Base-by-base conservation (phyloP, 2,888 invertebrate species). In the Beris chalybata region DNA sequence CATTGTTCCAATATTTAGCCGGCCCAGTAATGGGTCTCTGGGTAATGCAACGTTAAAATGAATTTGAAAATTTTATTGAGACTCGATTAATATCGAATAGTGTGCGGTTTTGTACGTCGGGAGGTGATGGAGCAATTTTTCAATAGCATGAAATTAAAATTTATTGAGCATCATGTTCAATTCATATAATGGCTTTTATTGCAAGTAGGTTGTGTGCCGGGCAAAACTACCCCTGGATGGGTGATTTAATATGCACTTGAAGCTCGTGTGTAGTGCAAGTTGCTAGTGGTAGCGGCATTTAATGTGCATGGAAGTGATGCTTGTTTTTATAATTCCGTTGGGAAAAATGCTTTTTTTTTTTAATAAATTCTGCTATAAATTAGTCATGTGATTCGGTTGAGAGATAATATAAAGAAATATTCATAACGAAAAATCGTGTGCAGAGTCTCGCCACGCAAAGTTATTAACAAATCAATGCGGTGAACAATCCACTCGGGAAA, bases 41-140 rank as follows among this genome's bases (percentile, higher is more conserved):
- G 61, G 50, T 61, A 61, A 52, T 52, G 13, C 43, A 52, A 50
- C 52, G 45, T 38, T 22, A 38, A 52, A 61, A 61, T 50, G 52
- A 32, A 61, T 61, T 61, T 61, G 15, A 61, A 61, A 50, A n/a
- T 61, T 61, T 61, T 61, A 61, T 61, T 61, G 52, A 52, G 61
- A 61, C 50, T 61, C 61, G 61, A 61, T 61, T 61, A 61, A 61
- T 61, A 61, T 61, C 30, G n/a, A 13, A 38, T 31, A 43, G 38
- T 15, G 22, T 52, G 50, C 12, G 48, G 48, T 32, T 48, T 48
- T 13, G 3, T 13, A 44, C 47, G 29, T 29, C 47, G n/a, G 38
- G 30, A 47, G 61, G 29, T 43, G 48, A 38, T 38, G 50, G 50
- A 43, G 44, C 50, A 50, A 50, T 50, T 59, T 50, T 50, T 59